phyloP scores from a whole-genome alignment of 2,113 vertebrate species.

The Cacatua alba region DNA sequence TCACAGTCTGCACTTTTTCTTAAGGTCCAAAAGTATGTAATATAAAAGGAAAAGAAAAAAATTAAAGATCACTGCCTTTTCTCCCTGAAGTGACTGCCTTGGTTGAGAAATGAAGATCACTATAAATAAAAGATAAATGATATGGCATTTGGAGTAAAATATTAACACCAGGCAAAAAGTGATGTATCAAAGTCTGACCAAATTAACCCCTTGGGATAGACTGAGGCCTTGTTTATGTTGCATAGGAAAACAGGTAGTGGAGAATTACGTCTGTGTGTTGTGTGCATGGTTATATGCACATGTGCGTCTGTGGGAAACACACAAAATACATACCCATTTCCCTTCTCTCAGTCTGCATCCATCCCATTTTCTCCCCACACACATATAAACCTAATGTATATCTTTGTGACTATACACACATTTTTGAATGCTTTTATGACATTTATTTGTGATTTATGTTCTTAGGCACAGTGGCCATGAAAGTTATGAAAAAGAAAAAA shows the following conservation, averaged over 20 bases:
- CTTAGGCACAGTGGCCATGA: background rate
- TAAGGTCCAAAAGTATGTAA: constrained; percentile 29
- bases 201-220: constrained; percentile 63
- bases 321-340: background rate
- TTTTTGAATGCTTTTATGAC: background rate
- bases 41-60: constrained; percentile 30
- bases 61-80: constrained; percentile 57
- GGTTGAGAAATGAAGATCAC: constrained; percentile 75
- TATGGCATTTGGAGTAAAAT: constrained; percentile 70
- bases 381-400: background rate
- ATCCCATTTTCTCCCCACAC: background rate
- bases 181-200: constrained; percentile 57
- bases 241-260: constrained; percentile 31
- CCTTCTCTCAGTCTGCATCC: rapidly evolving
- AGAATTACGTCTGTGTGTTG: background rate
- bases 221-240: constrained; percentile 32
- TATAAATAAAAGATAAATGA: constrained; percentile 78
- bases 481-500: background rate
- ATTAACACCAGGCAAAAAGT: constrained; percentile 64
- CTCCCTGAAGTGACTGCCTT: constrained; percentile 37
- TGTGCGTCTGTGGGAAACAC: background rate
- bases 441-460: background rate
- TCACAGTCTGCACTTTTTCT: background rate
- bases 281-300: rapidly evolving
- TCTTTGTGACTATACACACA: background rate